Conservation (phyloP, 2,797 vertebrate species). For the Prunella strophiata region DNA sequence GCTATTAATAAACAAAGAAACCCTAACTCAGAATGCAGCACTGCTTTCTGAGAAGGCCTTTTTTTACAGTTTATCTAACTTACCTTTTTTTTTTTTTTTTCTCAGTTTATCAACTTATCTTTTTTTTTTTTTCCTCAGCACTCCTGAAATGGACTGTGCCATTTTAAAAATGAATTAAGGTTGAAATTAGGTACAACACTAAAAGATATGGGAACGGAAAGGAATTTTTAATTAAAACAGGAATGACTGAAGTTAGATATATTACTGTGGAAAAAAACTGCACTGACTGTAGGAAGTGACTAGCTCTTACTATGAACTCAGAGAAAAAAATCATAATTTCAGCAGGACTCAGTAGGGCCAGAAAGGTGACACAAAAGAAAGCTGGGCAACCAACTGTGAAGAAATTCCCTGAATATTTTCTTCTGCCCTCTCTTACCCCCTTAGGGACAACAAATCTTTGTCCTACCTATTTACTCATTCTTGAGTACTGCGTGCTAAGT, state of each 20-base stretch:
- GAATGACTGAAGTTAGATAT: background rate
- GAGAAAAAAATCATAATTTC: background rate
- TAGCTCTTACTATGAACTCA: background rate
- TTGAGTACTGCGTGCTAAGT: background rate
- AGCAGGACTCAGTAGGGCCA: background rate
- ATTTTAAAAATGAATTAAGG: background rate
- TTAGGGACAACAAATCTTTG: background rate
- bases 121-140: background rate
- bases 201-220: background rate
- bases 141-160: background rate
- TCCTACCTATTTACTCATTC: background rate
- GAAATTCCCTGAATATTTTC: slow-evolving; percentile 1
- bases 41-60: background rate
- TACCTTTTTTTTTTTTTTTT: background rate
- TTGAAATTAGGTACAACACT: background rate
- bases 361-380: background rate
- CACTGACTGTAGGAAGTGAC: background rate
- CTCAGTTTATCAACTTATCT: background rate
- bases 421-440: background rate
- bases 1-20: slow-evolving; percentile 37
- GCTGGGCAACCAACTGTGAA: background rate
- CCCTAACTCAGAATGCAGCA: background rate
- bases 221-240: background rate
- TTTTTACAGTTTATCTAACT: background rate
- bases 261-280: background rate